Percentiles rank a stretch among this genome's conserved stretches.
Conservation (phyloP, 2,113 vertebrate genomes). For the Stigmatopora argus region DNA sequence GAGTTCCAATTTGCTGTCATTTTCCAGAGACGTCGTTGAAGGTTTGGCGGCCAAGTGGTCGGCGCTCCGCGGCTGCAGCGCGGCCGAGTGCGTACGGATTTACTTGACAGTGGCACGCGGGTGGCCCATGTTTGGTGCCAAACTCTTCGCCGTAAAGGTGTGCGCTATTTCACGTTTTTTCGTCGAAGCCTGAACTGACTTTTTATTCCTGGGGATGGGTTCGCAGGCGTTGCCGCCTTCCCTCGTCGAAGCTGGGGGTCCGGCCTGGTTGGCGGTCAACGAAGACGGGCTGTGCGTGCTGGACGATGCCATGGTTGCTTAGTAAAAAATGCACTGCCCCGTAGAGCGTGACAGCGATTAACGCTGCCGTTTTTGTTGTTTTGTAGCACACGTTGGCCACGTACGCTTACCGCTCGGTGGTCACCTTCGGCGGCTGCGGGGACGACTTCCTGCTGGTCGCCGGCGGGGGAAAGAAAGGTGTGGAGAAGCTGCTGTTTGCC, state of each 20-base stretch:
- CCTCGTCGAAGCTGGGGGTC: constrained; percentile 62
- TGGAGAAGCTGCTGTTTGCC: constrained; percentile 80
- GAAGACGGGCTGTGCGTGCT: constrained; percentile 83
- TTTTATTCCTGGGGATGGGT: constrained; percentile 19
- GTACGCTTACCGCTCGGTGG: constrained; percentile 76
- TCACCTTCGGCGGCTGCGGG: constrained; percentile 83
- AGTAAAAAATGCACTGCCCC: not conserved
- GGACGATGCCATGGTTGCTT: constrained; percentile 80
- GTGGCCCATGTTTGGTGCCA: constrained; percentile 84
- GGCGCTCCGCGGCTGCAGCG: constrained; percentile 76
- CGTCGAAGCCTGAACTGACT: not conserved
- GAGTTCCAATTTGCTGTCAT: not conserved
- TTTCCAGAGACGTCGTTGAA: constrained; percentile 74
- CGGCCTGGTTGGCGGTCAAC: constrained; percentile 82
- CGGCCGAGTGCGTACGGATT: constrained; percentile 79
- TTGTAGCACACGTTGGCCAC: constrained; percentile 75
- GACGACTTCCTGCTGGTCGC: constrained; percentile 86
- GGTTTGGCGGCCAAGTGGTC: constrained; percentile 78
- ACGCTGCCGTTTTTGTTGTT: constrained; percentile 10
- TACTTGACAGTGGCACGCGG: constrained; percentile 83
- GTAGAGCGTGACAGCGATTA: not conserved
- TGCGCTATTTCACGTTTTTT: not conserved
- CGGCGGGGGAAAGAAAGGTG: constrained; percentile 70
- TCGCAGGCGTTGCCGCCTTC: constrained; percentile 75
- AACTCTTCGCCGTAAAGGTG: constrained; percentile 82